Conservation (phyloP, 2,113 vertebrate species). For the Pristiophorus japonicus region DNA sequence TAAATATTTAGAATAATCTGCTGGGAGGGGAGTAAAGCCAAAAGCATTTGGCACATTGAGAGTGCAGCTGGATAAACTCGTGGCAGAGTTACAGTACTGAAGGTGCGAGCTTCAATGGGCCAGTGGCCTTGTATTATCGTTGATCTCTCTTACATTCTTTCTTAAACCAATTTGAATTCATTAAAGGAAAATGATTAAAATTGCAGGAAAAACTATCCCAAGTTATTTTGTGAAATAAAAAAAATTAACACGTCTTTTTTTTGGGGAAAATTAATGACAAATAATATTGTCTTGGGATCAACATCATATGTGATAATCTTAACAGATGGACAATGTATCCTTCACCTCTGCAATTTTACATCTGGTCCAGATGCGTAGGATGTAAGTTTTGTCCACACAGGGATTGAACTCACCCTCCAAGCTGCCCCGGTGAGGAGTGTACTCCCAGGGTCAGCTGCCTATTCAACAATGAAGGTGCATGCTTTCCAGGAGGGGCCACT, state of each 20-base stretch:
- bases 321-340: background rate
- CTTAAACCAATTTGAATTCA: background rate
- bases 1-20: background rate
- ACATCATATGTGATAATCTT: background rate
- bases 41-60: background rate
- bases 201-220: background rate
- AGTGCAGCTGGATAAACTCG: background rate
- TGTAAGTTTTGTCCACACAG: background rate
- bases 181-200: background rate
- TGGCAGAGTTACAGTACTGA: background rate
- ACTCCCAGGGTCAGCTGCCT: background rate
- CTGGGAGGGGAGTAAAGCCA: background rate
- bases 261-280: background rate
- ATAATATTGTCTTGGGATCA: background rate
- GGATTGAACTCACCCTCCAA: background rate
- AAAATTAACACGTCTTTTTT: background rate
- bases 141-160: background rate
- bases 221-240: background rate
- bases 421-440: background rate
- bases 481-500: background rate
- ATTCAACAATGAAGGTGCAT: background rate
- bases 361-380: background rate
- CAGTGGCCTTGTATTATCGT: background rate
- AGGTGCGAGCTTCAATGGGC: background rate
- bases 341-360: background rate